Percentiles rank a stretch among this genome's conserved stretches.
Conservation (phyloP, 2,888 invertebrate species). For the Isoperla grammatica region DNA sequence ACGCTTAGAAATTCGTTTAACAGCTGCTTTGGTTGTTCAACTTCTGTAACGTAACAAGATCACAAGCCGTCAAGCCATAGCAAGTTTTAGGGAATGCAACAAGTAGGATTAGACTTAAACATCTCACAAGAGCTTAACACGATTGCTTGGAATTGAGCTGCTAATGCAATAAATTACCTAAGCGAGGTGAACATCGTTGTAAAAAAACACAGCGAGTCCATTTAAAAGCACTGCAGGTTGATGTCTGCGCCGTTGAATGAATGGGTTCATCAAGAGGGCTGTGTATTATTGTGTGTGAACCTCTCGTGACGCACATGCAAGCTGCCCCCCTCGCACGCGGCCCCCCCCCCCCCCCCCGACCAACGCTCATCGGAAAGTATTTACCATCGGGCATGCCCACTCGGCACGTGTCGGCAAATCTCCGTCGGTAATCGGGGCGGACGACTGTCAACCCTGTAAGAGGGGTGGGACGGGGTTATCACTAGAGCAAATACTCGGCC, state of each 20-base stretch:
- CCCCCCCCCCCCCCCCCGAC: neutral
- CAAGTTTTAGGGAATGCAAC: too few relatives aligned
- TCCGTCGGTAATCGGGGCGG: slow-evolving; percentile 7
- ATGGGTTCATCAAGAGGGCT: too few relatives aligned
- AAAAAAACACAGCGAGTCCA: neutral
- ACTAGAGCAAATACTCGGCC: neutral
- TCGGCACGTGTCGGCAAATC: slow-evolving; percentile 9
- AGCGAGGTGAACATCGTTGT: neutral
- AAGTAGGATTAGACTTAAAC: too few relatives aligned
- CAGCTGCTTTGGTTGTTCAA: too few relatives aligned
- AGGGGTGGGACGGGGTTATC: neutral
- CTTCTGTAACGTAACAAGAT: too few relatives aligned
- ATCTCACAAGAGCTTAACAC: too few relatives aligned
- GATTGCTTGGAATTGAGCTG: too few relatives aligned
- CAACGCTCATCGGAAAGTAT: slow-evolving; percentile 10
- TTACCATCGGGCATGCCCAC: slow-evolving; percentile 6
- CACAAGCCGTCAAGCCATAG: too few relatives aligned
- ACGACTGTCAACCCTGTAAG: neutral
- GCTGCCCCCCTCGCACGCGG: neutral
- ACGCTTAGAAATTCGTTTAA: too few relatives aligned
- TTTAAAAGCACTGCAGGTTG: too few relatives aligned
- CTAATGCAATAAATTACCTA: neutral
- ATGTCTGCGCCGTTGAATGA: too few relatives aligned
- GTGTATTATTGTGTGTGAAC: too few relatives aligned
- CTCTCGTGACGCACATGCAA: neutral